Percentiles rank a stretch among this genome's conserved stretches.
These are phyloP conservation scores for Caenorhabditis sp. DNA, from an alignment of 2,888 invertebrate genomes.

Conservation along the genomic window DNA sequence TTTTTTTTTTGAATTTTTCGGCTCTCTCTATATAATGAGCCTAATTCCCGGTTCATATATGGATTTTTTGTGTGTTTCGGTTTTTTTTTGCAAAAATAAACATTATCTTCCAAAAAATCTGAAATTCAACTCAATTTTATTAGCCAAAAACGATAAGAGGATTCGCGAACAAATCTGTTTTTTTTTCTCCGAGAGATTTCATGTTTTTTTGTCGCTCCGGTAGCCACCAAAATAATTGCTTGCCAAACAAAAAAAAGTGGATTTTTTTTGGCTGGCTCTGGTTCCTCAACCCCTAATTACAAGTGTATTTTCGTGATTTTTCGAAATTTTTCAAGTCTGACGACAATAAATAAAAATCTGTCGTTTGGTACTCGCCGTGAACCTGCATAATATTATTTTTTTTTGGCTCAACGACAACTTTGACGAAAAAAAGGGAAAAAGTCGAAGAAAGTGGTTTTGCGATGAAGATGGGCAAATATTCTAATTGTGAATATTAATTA, in stretches of 20 bases:
- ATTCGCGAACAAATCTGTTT: background rate
- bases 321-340: background rate
- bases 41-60: background rate
- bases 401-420: too few species aligned
- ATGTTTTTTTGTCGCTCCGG: too few species aligned
- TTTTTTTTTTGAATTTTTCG: background rate
- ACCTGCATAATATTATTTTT: too few species aligned
- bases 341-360: too few species aligned
- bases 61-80: background rate
- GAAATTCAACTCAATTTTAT: background rate
- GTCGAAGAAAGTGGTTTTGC: too few species aligned
- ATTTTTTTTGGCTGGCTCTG: too few species aligned
- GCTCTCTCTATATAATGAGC: background rate
- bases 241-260: background rate
- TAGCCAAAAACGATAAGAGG: background rate
- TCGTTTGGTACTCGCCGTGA: too few species aligned
- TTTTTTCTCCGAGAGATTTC: background rate
- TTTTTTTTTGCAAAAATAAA: background rate
- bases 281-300: background rate
- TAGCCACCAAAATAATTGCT: background rate
- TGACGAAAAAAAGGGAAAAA: too few species aligned
- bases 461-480: slow-evolving; percentile 5
- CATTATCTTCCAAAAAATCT: background rate
- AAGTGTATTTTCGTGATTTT: background rate
- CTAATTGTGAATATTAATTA: slow-evolving; percentile 38